Evolutionary conservation across 2,797 vertebrate species (phyloP).

Genomic region (Ctenopoma kingsleyae): DNA sequence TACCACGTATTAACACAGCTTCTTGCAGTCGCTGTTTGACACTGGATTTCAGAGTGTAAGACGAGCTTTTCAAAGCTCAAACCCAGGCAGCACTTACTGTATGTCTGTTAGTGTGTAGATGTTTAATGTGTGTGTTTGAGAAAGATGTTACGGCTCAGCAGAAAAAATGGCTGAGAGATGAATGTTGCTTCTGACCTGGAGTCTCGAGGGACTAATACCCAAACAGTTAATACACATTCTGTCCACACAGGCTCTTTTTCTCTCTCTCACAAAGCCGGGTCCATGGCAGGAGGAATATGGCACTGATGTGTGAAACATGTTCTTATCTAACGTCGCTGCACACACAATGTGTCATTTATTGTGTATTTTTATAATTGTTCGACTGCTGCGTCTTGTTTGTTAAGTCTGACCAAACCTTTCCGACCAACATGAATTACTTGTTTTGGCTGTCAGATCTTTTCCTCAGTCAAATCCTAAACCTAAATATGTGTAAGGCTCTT

Average conservation of each 20-base stretch:
- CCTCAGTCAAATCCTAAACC: no score
- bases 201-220: slow-evolving; percentile 50
- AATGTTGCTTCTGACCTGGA: slow-evolving; percentile 57
- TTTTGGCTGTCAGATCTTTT: no score
- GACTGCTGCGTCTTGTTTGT: not conserved
- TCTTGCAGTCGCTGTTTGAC: slow-evolving; percentile 15
- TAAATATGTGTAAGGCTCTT: no score
- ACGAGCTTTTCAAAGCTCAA: slow-evolving; percentile 21
- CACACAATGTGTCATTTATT: no score
- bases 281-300: not conserved
- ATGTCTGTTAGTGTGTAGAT: slow-evolving; percentile 2
- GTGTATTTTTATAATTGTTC: no score
- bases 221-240: slow-evolving; percentile 42
- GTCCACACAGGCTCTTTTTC: slow-evolving; percentile 31
- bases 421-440: no score
- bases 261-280: not conserved
- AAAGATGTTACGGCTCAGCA: slow-evolving; percentile 62
- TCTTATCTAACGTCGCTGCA: no score
- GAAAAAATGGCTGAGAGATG: slow-evolving; percentile 68
- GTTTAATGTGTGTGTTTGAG: slow-evolving; percentile 1
- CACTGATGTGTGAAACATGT: not conserved
- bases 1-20: slow-evolving; percentile 24
- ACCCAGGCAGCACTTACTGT: not conserved
- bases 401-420: no score
- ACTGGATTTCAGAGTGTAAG: slow-evolving; percentile 34